Evolutionary conservation across 2,113 vertebrate genomes (phyloP), one percentile per base, ranked within the genome.

Genomic region (Engraulis encrasicolus): DNA sequence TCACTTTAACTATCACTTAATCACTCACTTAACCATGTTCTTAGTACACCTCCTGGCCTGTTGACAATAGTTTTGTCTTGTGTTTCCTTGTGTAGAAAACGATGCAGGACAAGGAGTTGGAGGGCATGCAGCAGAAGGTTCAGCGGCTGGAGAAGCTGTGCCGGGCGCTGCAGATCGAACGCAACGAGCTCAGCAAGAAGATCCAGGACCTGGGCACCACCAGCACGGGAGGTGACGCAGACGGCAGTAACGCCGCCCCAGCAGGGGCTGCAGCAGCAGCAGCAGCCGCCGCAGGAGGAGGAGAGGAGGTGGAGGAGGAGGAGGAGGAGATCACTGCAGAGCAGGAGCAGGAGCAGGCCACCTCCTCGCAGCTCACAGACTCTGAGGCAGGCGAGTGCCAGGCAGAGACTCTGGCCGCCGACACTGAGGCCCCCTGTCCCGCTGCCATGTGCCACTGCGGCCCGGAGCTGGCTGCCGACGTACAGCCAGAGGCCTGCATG

Each of bases 131-230:
- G 91, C 94, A 96, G 84, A 99, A 99, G 89, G 98, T 99, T 80
- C 97, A 97, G 90, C 94, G 97, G 31, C 91, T 99, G 78, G 98
- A 99, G 92, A 99, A 99, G 88, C 93, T 99, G 9, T 98, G 98
- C 85, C 96, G 98, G 48, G 98, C 98, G 0, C 94, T 99, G 40
- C 98, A 99, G 86, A 97, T 94, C 0, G 98, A 99, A 50, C 97
- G 98, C 79, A 99, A 99, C 6, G 97, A 99, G 91, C 97, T 99
- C 88, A 99, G 96, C 87, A 99, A 98, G 94, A 97, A 97, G 86
- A 97, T 99, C 52, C 97, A 98, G 94, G 96, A 92, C 91, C 93
- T 97, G 82, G 95, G 95, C 2, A 94, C 92, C 6, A 27, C n/a
- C 58, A 66, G 23, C n/a, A 31, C n/a, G n/a, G n/a, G n/a, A n/a